Evolutionary conservation across 2,888 invertebrate genomes (phyloP), one percentile per base, ranked within the genome.

Genomic region (Notodonta dromedarius): DNA sequence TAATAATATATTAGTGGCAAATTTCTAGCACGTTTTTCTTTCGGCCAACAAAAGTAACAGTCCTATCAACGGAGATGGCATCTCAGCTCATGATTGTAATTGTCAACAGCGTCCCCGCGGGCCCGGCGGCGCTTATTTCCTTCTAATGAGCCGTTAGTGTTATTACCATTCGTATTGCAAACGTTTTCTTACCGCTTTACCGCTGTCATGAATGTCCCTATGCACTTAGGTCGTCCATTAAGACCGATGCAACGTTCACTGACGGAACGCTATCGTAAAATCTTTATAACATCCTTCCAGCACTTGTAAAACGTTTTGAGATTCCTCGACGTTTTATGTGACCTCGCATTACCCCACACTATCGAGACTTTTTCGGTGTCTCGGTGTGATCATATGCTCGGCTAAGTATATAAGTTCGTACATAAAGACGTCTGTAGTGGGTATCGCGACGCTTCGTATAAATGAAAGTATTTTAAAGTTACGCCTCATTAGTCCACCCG

Each of bases 171-270:
- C 72, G 78, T 79, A 79, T 81, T 75, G 75, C 80, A 70, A 82
- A 75, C 83, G 79, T 83, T 84, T 84, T 80, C 84, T 82, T 81
- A 73, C 77, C 77, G 73, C 78, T 84, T 88, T 87, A 86, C 86
- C 83, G 79, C 84, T 86, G 85, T 87, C 90, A 86, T 91, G 89
- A 93, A 93, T 92, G 91, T 91, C 88, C 84, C 82, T 88, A 88
- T 92, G 93, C 93, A 93, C 93, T 93, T 92, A 93, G 91, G 84
- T 88, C 89, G 88, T 90, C 91, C 93, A 93, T 93, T 93, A 93
- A 88, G 89, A 82, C 85, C 85, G 85, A 84, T 90, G 93, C 91
- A 93, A 82, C 88, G 86, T 85, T 84, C 84, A 84, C 88, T 90
- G 91, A 91, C 88, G 89, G 87, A 90, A 91, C 89, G 89, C 85